Conservation (phyloP, 2,888 invertebrate species). For the Psylliodes chrysocephalus region DNA sequence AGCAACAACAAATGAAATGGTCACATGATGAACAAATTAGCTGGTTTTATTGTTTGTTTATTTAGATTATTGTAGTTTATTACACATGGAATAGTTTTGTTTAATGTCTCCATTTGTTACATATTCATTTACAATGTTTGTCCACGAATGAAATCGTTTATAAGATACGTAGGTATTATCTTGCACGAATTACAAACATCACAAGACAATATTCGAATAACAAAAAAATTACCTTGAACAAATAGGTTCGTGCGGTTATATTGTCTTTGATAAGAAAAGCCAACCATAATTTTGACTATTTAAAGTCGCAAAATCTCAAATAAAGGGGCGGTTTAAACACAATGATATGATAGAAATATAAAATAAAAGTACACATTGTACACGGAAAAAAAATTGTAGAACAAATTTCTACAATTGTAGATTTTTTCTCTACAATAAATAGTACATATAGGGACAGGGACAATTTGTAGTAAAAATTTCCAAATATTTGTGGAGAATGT, state of each 20-base stretch:
- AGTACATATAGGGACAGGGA: too few species aligned
- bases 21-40: conserved; percentile 13
- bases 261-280: not conserved
- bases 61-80: conserved; percentile 25
- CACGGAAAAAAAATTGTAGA: too few species aligned
- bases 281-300: not conserved
- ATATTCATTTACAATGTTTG: conserved; percentile 24
- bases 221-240: conserved; percentile 6
- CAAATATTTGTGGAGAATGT: too few species aligned
- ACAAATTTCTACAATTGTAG: too few species aligned
- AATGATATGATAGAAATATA: too few species aligned
- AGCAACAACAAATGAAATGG: not conserved
- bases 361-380: too few species aligned
- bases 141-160: conserved; percentile 17
- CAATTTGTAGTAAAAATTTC: too few species aligned
- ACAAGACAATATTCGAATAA: conserved; percentile 13
- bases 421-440: too few species aligned
- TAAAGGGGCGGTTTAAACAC: not conserved
- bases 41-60: conserved; percentile 22
- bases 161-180: conserved; percentile 19
- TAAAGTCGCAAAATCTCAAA: not conserved
- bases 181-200: conserved; percentile 3
- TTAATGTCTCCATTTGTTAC: conserved; percentile 23
- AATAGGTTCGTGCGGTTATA: not conserved
- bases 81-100: conserved; percentile 17